These are phyloP conservation scores for Battus philenor DNA, from an alignment of 1,140 invertebrate species.

Conservation along the genomic window DNA sequence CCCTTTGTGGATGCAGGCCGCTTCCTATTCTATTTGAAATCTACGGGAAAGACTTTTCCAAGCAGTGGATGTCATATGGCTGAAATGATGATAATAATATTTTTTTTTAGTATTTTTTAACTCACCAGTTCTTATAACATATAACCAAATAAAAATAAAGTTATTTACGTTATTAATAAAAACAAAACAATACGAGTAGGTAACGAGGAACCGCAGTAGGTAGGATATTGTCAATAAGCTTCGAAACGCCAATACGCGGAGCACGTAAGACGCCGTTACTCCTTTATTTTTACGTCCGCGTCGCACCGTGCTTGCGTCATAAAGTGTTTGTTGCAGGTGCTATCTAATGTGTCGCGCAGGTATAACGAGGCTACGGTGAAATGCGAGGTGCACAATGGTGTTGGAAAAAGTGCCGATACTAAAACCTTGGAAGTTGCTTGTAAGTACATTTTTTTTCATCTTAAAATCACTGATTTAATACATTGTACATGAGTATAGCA, in stretches of 20 bases:
- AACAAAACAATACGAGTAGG: not conserved
- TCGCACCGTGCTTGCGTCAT: slow-evolving; percentile 3
- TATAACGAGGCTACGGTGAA: slow-evolving; percentile 92
- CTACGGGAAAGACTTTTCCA: no score
- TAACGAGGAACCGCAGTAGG: not conserved
- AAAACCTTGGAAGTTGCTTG: slow-evolving; percentile 92
- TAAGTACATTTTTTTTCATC: no score
- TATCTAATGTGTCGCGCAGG: slow-evolving; percentile 88
- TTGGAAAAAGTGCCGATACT: slow-evolving; percentile 92
- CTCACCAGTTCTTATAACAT: no score
- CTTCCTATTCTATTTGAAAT: no score
- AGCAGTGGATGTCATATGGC: no score
- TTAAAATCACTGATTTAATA: no score
- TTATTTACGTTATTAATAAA: not conserved
- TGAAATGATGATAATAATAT: no score
- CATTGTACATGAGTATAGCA: no score
- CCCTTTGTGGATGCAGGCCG: no score
- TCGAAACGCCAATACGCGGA: not conserved
- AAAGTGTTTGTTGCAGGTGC: slow-evolving; percentile 64
- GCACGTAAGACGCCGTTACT: slow-evolving; percentile 1
- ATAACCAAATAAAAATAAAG: no score
- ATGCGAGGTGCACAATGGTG: slow-evolving; percentile 94
- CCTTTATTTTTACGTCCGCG: slow-evolving; percentile 8
- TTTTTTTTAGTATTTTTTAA: no score
- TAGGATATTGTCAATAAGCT: slow-evolving; percentile 7